Conservation (phyloP, 2,888 invertebrate genomes). For the Scelioninae gen. 2 region DNA sequence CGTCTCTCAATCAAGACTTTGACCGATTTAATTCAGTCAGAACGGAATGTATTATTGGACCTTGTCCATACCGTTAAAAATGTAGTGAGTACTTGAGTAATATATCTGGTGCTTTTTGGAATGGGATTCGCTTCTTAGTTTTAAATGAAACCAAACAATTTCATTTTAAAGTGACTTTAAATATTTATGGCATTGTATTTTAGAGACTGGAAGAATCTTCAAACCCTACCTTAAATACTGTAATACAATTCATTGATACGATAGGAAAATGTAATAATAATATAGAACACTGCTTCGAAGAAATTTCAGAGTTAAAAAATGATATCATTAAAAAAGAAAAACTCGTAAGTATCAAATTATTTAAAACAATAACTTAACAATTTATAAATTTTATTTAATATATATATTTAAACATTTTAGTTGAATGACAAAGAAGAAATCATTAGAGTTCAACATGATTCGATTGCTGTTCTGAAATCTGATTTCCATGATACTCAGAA, state of each 20-base stretch:
- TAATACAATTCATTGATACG: constrained; percentile 59
- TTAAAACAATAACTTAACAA: too few species aligned
- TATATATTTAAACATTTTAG: constrained; percentile 14
- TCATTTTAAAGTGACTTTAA: not conserved
- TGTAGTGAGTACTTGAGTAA: constrained; percentile 54
- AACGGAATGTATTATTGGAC: constrained; percentile 64
- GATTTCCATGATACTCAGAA: constrained; percentile 70
- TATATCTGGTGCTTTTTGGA: constrained; percentile 32
- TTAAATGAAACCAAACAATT: not conserved
- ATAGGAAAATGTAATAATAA: constrained; percentile 65
- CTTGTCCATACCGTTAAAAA: constrained; percentile 64
- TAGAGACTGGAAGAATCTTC: constrained; percentile 63
- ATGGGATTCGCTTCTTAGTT: constrained; percentile 23
- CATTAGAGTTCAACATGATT: constrained; percentile 71
- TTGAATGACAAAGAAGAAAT: constrained; percentile 69
- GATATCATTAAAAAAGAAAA: constrained; percentile 70
- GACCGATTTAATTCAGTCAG: constrained; percentile 64
- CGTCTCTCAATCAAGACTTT: constrained; percentile 65
- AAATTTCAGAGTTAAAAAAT: constrained; percentile 68
- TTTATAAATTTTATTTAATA: not conserved
- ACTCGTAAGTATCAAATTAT: constrained; percentile 65
- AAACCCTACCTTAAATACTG: constrained; percentile 26
- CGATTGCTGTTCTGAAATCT: constrained; percentile 69
- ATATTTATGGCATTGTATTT: constrained; percentile 30
- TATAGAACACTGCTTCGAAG: constrained; percentile 63